Evolutionary conservation across 1,140 invertebrate genomes (phyloP), one percentile per base, ranked within the genome.

Genomic region (Leptonema lineaticorne): DNA sequence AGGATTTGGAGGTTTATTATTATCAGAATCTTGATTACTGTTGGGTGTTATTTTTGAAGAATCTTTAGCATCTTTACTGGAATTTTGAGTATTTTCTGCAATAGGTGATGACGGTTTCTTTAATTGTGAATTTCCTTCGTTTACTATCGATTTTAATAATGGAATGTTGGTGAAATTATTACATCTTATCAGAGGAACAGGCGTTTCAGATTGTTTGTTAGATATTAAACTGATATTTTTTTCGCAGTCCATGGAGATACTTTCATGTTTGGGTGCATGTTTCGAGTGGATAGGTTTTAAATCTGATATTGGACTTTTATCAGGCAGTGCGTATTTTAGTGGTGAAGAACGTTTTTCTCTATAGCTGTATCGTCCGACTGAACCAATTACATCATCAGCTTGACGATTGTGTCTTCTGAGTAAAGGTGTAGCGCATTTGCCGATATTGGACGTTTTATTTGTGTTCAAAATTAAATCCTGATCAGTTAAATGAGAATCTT

Each of bases 361-460:
- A 59, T 76, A 82, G 60, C 81, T 82, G 71, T 77, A 82, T 33
- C 80, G 71, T 0, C 77, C 77, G 53, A 80, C 79, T 0, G 75
- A 75, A 67, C 78, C 78, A 1, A 78, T 76, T 0, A 74, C 69
- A 41, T 74, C 76, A 0, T 80, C 78, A 0, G 63, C 57, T 1
- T 74, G 69, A 0, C 77, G 58, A 45, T 80, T 76, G 33, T 71
- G 67, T 16, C 80, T 58, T 24, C 79, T 70, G 63, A 82, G 78
- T 72, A 78, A 78, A 0, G 81, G 81, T 8, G 81, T 82, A 78
- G 81, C 81, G 0, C 79, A 79, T 65, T 81, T 81, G 0, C 80
- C 79, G 68, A 79, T 65, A 60, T 75, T 78, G 1, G 79, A 77
- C 27, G 79, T 58, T 59, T 81, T 81, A 1, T 78, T 66, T 16